Conservation (phyloP, 2,797 vertebrate genomes). For the Coracias cyanogaster region DNA sequence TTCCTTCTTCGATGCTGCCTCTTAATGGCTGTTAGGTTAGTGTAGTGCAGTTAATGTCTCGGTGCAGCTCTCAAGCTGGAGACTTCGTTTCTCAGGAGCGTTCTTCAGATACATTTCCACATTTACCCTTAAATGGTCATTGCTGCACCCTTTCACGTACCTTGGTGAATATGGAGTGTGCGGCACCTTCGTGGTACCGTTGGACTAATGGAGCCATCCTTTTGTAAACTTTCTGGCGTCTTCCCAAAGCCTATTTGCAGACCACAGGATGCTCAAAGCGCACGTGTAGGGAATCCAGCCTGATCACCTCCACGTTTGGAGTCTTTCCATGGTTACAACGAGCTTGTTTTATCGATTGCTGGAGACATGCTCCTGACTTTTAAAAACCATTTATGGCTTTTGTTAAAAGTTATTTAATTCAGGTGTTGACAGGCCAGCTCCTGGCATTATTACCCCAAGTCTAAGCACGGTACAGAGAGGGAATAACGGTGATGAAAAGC, state of each 20-base stretch:
- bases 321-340: background rate
- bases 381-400: background rate
- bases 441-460: background rate
- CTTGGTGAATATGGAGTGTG: background rate
- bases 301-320: background rate
- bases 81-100: background rate
- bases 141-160: background rate
- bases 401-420: background rate
- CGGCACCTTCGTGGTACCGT: fast-evolving
- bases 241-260: background rate
- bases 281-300: background rate
- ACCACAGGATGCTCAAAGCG: background rate
- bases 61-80: background rate
- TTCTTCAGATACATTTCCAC: background rate
- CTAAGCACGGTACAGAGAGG: background rate
- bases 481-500: background rate
- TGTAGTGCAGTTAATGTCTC: background rate
- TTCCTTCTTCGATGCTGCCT: background rate
- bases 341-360: background rate
- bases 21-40: background rate
- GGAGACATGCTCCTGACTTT: background rate
- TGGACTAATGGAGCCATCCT: background rate
- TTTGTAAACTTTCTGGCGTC: background rate
- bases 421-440: background rate
- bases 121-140: background rate